Evolutionary conservation across 1,140 invertebrate species (phyloP).

Genomic region (Lepidostoma basale): DNA sequence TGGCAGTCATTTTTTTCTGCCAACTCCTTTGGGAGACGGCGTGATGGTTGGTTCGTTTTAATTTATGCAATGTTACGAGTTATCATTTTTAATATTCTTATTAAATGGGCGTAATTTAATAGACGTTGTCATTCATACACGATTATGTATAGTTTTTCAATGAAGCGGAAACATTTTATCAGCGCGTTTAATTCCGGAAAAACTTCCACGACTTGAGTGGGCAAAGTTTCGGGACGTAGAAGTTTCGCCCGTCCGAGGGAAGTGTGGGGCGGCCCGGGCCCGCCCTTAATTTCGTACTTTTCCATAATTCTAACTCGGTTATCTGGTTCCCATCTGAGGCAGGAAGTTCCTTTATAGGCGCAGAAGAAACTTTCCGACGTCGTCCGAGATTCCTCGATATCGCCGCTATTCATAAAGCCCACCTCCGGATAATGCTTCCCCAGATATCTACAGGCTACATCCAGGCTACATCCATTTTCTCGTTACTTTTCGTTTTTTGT

Average conservation of each 20-base stretch:
- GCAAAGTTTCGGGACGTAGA: neutral
- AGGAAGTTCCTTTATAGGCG: slow-evolving; percentile 15
- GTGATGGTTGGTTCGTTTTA: no score
- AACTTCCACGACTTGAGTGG: neutral
- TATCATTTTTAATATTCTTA: no score
- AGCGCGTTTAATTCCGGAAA: neutral
- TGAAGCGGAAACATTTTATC: no score
- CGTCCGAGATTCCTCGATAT: slow-evolving; percentile 9
- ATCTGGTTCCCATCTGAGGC: slow-evolving; percentile 1
- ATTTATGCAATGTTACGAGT: no score
- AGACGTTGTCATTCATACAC: no score
- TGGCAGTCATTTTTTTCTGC: no score
- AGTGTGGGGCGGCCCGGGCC: neutral
- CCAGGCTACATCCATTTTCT: neutral
- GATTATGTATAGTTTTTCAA: no score
- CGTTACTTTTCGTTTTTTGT: neutral
- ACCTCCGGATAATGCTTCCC: neutral
- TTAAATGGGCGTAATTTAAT: no score
- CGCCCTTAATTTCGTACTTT: neutral
- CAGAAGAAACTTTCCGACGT: neutral
- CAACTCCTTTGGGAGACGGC: no score
- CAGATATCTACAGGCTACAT: no score
- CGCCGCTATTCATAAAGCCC: neutral
- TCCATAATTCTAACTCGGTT: slow-evolving; percentile 16
- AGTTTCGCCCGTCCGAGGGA: neutral